Evolutionary conservation across 2,797 vertebrate species (phyloP), one percentile per base, ranked within the genome.

Genomic region (Eulemur mongoz): DNA sequence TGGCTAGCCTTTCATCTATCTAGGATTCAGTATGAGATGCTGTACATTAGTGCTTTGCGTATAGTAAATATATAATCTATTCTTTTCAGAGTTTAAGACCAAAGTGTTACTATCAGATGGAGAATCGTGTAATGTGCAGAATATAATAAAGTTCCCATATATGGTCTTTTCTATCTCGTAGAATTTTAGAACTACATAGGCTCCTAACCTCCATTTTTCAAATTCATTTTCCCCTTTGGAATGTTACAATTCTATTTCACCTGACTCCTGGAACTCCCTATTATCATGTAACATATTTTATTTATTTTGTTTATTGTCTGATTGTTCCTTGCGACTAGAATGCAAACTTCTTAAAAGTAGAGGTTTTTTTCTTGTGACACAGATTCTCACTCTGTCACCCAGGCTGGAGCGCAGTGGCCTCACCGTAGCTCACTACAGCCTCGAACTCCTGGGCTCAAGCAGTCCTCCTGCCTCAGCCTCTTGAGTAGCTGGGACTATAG

Each of bases 91-190:
- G 54, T 30, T 73, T 72, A 92, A 50, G 63, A 45, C 40, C 20
- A 38, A 54, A 54, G 18, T 78, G 35, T 76, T 93, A 35, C 50
- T 89, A 14, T 84, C 48, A 48, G 50, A 73, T 87, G 43, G 63
- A 50, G 50, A 81, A 81, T 82, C 76, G 8, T 94, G 14, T 94
- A 88, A 89, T 59, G 27, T 85, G n/a, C 57, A 73, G 78, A 91
- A 76, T 90, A 45, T 61, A 69, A 76, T 81, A 18, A 72, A 57
- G 30, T 67, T n/a, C 9, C 18, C 45, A 48, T 43, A 59, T 45
- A 43, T 30, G 11, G 32, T 89, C 52, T 95, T 73, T 85, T 48
- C 32, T 7, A 48, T 82, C 54, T 80, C 9, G 38, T 40, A 73
- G 45, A 78, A 38, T 81, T 69, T 89, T 83, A 93, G 48, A 93